Conservation (phyloP, 2,113 vertebrate genomes). For the Takifugu flavidus region DNA sequence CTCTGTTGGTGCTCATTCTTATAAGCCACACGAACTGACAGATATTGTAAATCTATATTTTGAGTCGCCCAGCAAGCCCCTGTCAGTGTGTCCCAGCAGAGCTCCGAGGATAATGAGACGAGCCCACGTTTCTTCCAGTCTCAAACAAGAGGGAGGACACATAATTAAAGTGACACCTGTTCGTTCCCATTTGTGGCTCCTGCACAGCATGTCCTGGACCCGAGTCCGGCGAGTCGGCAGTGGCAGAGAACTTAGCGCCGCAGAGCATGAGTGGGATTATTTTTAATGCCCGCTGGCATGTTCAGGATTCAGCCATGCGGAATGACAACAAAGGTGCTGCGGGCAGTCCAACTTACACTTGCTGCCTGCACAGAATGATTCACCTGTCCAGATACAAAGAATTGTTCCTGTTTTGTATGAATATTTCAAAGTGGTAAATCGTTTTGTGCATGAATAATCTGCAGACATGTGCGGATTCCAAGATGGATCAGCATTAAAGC, state of each 20-base stretch:
- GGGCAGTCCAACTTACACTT: conserved; percentile 3
- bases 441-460: background rate
- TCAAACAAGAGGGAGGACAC: conserved; percentile 44
- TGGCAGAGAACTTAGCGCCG: conserved; percentile 37
- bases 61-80: conserved; percentile 25
- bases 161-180: conserved; percentile 75
- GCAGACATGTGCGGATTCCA: too few relatives aligned
- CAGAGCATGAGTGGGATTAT: conserved; percentile 27
- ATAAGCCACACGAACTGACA: conserved; percentile 50
- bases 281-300: conserved; percentile 48
- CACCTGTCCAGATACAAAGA: conserved; percentile 5
- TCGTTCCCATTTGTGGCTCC: conserved; percentile 55
- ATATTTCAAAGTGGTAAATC: background rate
- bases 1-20: conserved; percentile 53
- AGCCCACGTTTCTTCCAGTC: conserved; percentile 24
- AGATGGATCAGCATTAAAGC: too few relatives aligned
- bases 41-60: conserved; percentile 50
- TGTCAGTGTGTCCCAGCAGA: conserved; percentile 49
- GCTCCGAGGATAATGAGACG: conserved; percentile 69
- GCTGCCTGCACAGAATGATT: conserved; percentile 19
- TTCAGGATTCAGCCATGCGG: conserved; percentile 25
- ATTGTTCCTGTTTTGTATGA: background rate
- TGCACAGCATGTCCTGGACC: conserved; percentile 16
- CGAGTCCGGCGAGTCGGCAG: conserved; percentile 21
- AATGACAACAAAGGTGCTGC: conserved; percentile 29